phyloP scores from a whole-genome alignment of 2,888 invertebrate genomes.

The Teinopalpus imperialis region DNA sequence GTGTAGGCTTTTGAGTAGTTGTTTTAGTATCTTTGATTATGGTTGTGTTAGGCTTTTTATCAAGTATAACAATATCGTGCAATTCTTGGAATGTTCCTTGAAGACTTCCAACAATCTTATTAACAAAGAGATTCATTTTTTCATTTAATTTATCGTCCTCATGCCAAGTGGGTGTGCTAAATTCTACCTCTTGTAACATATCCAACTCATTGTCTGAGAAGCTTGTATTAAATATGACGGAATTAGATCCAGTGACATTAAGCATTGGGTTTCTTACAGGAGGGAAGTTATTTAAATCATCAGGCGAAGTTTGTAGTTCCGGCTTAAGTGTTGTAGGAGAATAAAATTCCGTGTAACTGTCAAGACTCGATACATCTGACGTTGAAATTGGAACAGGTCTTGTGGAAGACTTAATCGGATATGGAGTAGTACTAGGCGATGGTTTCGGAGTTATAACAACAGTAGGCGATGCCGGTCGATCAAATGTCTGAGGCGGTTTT shows the following conservation, averaged over 20 bases:
- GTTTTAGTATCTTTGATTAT: constrained; percentile 46
- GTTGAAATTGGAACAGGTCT: constrained; percentile 44
- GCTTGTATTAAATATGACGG: constrained; percentile 70
- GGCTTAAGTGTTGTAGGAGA: constrained; percentile 57
- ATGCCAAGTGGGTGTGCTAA: constrained; percentile 88
- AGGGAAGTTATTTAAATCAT: constrained; percentile 90
- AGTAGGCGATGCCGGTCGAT: constrained; percentile 82
- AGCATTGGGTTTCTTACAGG: constrained; percentile 92
- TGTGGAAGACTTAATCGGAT: constrained; percentile 51
- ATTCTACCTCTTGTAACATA: constrained; percentile 80
- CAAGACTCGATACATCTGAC: constrained; percentile 48
- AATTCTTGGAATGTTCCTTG: constrained; percentile 92
- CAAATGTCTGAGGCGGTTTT: constrained; percentile 60
- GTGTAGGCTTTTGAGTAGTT: constrained; percentile 68
- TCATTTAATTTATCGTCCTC: constrained; percentile 89
- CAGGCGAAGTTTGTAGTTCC: constrained; percentile 85
- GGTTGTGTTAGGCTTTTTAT: constrained; percentile 68
- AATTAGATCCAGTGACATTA: constrained; percentile 84
- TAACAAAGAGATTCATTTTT: constrained; percentile 91
- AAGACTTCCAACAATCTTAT: constrained; percentile 91
- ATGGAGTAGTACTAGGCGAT: constrained; percentile 64
- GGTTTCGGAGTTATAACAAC: constrained; percentile 87
- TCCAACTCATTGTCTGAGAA: constrained; percentile 79
- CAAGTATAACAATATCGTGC: constrained; percentile 86
- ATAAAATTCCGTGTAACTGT: constrained; percentile 52